A percentile compares a stretch with the other conserved stretches of the same genome.
Conservation (phyloP, 2,797 vertebrate species). For the Acanthurus tractus region DNA sequence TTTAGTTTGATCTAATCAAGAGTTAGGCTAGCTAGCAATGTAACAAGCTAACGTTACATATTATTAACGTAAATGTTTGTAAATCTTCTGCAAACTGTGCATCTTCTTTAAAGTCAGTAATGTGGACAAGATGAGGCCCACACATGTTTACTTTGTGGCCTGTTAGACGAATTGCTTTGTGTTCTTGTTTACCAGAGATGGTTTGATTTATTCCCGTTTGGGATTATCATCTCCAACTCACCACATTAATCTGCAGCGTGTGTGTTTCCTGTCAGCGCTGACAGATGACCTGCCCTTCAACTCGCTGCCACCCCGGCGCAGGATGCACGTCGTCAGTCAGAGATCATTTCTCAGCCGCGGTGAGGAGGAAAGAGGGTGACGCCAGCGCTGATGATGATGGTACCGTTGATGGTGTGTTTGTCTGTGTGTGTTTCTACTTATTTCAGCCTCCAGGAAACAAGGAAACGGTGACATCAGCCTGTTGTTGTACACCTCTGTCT, state of each 20-base stretch:
- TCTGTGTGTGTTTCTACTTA: slow-evolving; percentile 16
- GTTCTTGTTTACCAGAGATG: slow-evolving; percentile 61
- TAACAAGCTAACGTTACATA: no score
- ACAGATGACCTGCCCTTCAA: slow-evolving; percentile 78
- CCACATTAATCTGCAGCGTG: slow-evolving; percentile 59
- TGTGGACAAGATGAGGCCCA: slow-evolving; percentile 32
- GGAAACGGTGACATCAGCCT: slow-evolving; percentile 69
- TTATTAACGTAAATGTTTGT: background rate
- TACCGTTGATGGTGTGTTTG: slow-evolving; percentile 4
- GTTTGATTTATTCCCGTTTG: slow-evolving; percentile 71
- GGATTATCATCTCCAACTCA: slow-evolving; percentile 51
- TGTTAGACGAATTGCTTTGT: slow-evolving; percentile 43
- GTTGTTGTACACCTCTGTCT: slow-evolving; percentile 49
- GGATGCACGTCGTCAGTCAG: slow-evolving; percentile 58
- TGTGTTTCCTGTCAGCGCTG: slow-evolving; percentile 55
- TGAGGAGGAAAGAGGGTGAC: slow-evolving; percentile 31
- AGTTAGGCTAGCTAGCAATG: no score
- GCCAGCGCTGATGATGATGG: background rate
- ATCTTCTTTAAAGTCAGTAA: slow-evolving; percentile 30
- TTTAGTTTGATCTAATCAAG: no score
- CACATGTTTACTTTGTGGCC: slow-evolving; percentile 22
- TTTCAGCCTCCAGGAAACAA: slow-evolving; percentile 42
- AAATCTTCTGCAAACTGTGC: slow-evolving; percentile 17
- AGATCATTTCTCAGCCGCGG: slow-evolving; percentile 39
- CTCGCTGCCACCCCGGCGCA: slow-evolving; percentile 53